These are phyloP conservation scores for Philhelius pedissequus DNA, from an alignment of 2,888 invertebrate species.

Conservation along the genomic window DNA sequence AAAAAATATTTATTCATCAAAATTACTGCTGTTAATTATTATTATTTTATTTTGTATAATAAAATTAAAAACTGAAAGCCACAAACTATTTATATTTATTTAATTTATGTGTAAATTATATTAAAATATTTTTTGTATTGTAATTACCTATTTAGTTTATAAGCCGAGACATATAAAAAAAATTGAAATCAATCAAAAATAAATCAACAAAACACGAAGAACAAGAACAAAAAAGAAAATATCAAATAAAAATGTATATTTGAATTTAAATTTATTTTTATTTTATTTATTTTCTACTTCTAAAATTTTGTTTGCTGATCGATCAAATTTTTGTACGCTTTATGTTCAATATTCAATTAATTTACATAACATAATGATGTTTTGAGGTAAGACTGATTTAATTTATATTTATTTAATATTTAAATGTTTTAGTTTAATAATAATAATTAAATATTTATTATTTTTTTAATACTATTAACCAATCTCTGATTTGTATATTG, in stretches of 20 bases:
- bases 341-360: constrained; percentile 57
- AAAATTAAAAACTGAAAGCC: constrained; percentile 22
- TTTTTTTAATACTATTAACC: constrained; percentile 57
- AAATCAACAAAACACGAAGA: constrained; percentile 61
- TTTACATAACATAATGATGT: constrained; percentile 63
- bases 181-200: constrained; percentile 69
- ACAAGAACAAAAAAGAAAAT: constrained; percentile 39
- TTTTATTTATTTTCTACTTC: constrained; percentile 49
- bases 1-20: constrained; percentile 62
- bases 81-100: constrained; percentile 64
- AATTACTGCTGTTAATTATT: constrained; percentile 58
- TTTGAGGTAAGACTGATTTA: constrained; percentile 71
- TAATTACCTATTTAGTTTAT: constrained; percentile 52
- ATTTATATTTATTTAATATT: constrained; percentile 38
- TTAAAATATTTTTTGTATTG: constrained; percentile 65
- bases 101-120: constrained; percentile 70
- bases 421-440: constrained; percentile 66
- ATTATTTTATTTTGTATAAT: constrained; percentile 27
- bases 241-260: constrained; percentile 67
- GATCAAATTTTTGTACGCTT: constrained; percentile 58
- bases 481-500: constrained; percentile 57
- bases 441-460: constrained; percentile 40
- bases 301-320: constrained; percentile 45
- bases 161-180: constrained; percentile 51
- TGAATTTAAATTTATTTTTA: constrained; percentile 59